These are phyloP conservation scores for Aphelenchoides besseyi DNA, from an alignment of 1,140 invertebrate species.

Conservation along the genomic window DNA sequence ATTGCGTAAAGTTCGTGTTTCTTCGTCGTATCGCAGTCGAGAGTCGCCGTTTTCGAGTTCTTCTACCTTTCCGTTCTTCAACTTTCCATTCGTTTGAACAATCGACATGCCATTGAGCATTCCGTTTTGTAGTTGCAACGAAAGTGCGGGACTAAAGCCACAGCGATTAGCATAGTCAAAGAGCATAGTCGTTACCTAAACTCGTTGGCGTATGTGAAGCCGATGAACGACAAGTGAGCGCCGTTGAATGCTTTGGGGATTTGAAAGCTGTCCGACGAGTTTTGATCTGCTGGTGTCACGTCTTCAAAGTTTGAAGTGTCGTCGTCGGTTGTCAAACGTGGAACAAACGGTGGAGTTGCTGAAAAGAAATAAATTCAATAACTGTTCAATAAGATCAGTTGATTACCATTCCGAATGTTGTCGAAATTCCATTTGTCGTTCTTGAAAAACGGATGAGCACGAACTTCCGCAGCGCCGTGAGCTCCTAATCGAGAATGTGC, in stretches of 20 bases:
- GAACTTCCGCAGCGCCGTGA: slow-evolving; percentile 91
- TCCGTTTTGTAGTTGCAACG: slow-evolving; percentile 8
- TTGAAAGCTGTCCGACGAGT: slow-evolving; percentile 84
- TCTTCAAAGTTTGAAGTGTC: slow-evolving; percentile 98
- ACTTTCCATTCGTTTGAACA: neutral
- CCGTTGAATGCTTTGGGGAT: slow-evolving; percentile 93
- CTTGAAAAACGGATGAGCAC: slow-evolving; percentile 86
- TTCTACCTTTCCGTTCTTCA: neutral
- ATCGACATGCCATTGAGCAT: neutral
- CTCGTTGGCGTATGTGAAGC: slow-evolving; percentile 83
- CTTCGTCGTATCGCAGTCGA: neutral
- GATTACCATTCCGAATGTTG: slow-evolving; percentile 79
- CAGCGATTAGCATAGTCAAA: slow-evolving; percentile 15
- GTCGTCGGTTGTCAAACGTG: slow-evolving; percentile 87
- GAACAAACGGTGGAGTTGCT: slow-evolving; percentile 89
- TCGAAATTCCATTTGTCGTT: slow-evolving; percentile 98
- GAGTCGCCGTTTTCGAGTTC: neutral
- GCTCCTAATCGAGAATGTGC: slow-evolving; percentile 76
- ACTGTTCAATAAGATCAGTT: slow-evolving; percentile 9
- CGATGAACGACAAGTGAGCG: slow-evolving; percentile 96
- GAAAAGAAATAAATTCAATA: slow-evolving; percentile 34
- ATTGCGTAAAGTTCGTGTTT: neutral
- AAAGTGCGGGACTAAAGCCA: neutral
- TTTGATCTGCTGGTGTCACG: slow-evolving; percentile 80
- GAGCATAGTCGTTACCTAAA: slow-evolving; percentile 30